Conservation (phyloP, 2,797 vertebrate species). For the Helostoma temminkii region DNA sequence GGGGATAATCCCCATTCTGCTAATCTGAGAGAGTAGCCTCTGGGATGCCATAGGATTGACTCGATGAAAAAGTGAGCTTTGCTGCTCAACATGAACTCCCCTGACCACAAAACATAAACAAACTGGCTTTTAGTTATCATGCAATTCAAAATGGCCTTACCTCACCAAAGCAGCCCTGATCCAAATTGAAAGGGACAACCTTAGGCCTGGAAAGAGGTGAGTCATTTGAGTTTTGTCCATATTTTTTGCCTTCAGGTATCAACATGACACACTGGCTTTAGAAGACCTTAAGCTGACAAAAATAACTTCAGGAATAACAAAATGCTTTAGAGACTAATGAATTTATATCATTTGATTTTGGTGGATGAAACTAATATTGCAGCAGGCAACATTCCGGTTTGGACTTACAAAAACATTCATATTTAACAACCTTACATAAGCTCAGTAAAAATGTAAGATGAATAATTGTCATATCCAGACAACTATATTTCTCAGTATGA, state of each 20-base stretch:
- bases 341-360: constrained; percentile 42
- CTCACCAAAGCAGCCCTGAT: constrained; percentile 54
- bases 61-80: constrained; percentile 62
- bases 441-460: constrained; percentile 29
- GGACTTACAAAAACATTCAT: constrained; percentile 38
- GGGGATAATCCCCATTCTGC: constrained; percentile 81
- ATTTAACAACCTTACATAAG: constrained; percentile 55
- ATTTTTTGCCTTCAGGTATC: constrained; percentile 57
- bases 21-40: constrained; percentile 76
- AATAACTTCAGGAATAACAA: constrained; percentile 44
- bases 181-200: constrained; percentile 69
- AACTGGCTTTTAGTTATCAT: constrained; percentile 59
- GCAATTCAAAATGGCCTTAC: constrained; percentile 54
- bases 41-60: constrained; percentile 65
- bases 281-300: constrained; percentile 55
- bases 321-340: constrained; percentile 28
- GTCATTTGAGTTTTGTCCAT: constrained; percentile 61
- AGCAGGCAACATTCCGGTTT: constrained; percentile 26
- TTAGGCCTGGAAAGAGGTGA: constrained; percentile 52
- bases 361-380: constrained; percentile 30
- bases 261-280: constrained; percentile 53
- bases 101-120: constrained; percentile 57
- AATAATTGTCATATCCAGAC: constrained; percentile 51
- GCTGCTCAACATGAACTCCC: constrained; percentile 41
- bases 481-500: constrained; percentile 46